Base-by-base conservation (phyloP, 2,113 vertebrate species). In the Labrus mixtus region DNA sequence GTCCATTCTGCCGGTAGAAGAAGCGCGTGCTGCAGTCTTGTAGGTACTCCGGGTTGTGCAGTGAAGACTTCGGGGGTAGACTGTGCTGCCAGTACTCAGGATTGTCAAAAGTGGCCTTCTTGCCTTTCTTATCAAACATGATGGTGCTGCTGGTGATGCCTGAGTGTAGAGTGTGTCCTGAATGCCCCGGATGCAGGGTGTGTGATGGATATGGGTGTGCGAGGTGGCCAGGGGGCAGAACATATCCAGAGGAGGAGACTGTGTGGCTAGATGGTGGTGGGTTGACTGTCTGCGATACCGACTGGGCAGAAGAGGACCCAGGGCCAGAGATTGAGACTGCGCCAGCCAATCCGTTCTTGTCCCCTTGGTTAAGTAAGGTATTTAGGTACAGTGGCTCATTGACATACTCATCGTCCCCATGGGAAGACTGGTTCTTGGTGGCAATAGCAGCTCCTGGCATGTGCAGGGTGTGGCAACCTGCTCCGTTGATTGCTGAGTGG, bases 61-160 rank as follows among this genome's bases (percentile, higher is more conserved):
- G 91, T 68, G 95, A 95, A 91, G 96, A 95, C 82, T 97, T 96
- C 0, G 97, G 97, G 17, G 97, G 98, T 90, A 99, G 95, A 92
- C 97, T 99, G 95, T 98, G 97, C 88, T 99, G 98, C 98, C 97
- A 99, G 93, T 99, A 99, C 89, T 99, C 97, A 29, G 98, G 98
- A 96, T 98, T 99, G 95, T 99, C 97, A 87, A 99, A 99, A 73
- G 88, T 75, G 25, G 96, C 96, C 91, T 97, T 99, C 94, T 96
- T 98, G 92, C 95, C 92, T 92, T 97, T 98, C 91, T 97, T 97
- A 86, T 95, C 94, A 22, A 89, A 91, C 89, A 94, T 90, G 62
- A 94, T 93, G 77, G 93, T 94, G 91, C 83, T 85, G 81, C 91
- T 93, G 41, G 92, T 87, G 82, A 92, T 89, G 76, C 91, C 86